Evolutionary conservation across 2,113 vertebrate genomes (phyloP).

Genomic region (Tachuris rubrigastra): DNA sequence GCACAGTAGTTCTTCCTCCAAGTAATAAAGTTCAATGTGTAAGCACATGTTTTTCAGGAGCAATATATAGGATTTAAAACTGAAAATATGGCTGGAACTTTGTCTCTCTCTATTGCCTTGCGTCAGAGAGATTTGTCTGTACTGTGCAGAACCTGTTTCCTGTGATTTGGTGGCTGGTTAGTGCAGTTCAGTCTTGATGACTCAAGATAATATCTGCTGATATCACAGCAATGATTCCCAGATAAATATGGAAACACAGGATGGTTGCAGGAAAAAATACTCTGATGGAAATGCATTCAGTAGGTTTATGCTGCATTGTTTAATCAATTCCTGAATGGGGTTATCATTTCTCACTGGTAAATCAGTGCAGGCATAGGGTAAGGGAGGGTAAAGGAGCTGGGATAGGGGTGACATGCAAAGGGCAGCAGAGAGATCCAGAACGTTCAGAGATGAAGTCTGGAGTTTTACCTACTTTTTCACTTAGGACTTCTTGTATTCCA

Average conservation of each 20-base stretch:
- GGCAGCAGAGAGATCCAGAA: not conserved
- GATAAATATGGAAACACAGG: not conserved
- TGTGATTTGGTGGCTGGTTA: not conserved
- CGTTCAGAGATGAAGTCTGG: not conserved
- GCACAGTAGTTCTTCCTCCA: not conserved
- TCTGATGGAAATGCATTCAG: not conserved
- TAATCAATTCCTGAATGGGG: not conserved
- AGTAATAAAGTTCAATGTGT: not conserved
- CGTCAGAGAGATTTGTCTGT: not conserved
- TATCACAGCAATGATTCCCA: not conserved
- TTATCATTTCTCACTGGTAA: not conserved
- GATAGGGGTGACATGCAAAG: not conserved
- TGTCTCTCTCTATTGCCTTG: not conserved
- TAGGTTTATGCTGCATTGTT: not conserved
- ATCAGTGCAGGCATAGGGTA: too few relatives aligned
- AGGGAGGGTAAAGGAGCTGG: not conserved
- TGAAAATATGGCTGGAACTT: not conserved
- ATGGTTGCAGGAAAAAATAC: not conserved
- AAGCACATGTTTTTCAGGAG: accelerated
- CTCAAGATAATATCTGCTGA: not conserved
- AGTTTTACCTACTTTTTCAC: not conserved
- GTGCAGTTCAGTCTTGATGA: not conserved
- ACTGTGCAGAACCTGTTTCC: not conserved
- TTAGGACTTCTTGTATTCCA: not conserved
- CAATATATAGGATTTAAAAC: not conserved